phyloP scores from a whole-genome alignment of 1,140 invertebrate species.

The Ylistrum balloti region DNA sequence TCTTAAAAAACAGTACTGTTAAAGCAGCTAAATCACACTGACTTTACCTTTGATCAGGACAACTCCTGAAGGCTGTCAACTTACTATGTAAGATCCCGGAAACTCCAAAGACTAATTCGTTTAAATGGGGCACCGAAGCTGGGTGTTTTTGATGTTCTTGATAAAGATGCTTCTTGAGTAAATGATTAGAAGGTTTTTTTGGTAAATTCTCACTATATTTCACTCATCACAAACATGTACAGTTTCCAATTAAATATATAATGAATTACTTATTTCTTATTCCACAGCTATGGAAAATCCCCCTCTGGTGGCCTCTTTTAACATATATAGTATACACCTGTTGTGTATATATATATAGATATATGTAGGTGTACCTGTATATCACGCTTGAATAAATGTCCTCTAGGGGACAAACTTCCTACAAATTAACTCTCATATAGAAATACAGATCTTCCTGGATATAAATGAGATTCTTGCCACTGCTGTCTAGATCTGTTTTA shows the following conservation, averaged over 20 bases:
- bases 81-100: slow-evolving; percentile 22
- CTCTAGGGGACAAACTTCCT: neutral
- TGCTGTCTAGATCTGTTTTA: too few species aligned
- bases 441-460: neutral
- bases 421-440: neutral
- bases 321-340: neutral
- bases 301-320: neutral
- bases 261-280: neutral
- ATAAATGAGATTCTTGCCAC: too few species aligned
- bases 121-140: neutral
- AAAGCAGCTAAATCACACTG: neutral
- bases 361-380: neutral
- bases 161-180: too few species aligned
- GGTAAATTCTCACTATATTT: too few species aligned
- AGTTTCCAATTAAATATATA: too few species aligned
- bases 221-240: too few species aligned
- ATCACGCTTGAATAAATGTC: slow-evolving; percentile 18
- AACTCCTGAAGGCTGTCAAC: neutral
- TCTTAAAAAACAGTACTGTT: neutral
- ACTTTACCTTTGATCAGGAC: slow-evolving; percentile 3
- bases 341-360: too few species aligned
- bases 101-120: neutral
- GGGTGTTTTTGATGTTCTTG: neutral
- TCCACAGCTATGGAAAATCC: neutral
- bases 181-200: too few species aligned